These are phyloP conservation scores for Leptopilina drosophilae DNA, from an alignment of 2,888 invertebrate genomes.

Conservation along the genomic window DNA sequence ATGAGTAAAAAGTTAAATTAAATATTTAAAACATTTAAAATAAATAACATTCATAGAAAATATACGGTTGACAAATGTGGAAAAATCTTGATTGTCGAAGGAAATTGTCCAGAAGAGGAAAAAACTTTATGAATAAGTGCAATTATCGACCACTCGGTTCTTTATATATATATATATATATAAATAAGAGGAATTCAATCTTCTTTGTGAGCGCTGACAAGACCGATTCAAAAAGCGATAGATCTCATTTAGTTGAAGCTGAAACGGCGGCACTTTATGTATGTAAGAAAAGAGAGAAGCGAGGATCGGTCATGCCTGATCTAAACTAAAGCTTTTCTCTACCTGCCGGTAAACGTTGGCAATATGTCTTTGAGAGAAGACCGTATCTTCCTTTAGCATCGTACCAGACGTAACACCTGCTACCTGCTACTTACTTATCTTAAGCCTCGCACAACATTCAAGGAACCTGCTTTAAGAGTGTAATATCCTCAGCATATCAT, in stretches of 20 bases:
- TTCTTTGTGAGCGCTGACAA: slow-evolving; percentile 61
- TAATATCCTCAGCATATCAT: slow-evolving; percentile 12
- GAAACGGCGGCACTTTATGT: slow-evolving; percentile 42
- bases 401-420: slow-evolving; percentile 67
- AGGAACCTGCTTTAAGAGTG: slow-evolving; percentile 12
- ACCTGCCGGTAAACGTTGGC: slow-evolving; percentile 58
- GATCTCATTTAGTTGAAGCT: slow-evolving; percentile 41
- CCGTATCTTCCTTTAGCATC: slow-evolving; percentile 61
- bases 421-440: slow-evolving; percentile 68
- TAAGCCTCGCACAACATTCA: slow-evolving; percentile 41
- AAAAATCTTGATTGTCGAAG: no score
- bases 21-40: no score
- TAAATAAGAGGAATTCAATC: slow-evolving; percentile 53
- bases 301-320: slow-evolving; percentile 64
- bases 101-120: not conserved
- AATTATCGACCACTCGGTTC: no score
- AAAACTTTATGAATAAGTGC: no score
- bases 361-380: slow-evolving; percentile 59
- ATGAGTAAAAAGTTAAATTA: no score
- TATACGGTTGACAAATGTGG: no score
- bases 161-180: no score
- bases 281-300: slow-evolving; percentile 10
- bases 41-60: no score
- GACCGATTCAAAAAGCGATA: slow-evolving; percentile 55
- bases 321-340: slow-evolving; percentile 58